Percentiles rank a stretch among this genome's conserved stretches.
phyloP scores from a whole-genome alignment of 1,140 invertebrate species.

The Phymastichus coffea region DNA sequence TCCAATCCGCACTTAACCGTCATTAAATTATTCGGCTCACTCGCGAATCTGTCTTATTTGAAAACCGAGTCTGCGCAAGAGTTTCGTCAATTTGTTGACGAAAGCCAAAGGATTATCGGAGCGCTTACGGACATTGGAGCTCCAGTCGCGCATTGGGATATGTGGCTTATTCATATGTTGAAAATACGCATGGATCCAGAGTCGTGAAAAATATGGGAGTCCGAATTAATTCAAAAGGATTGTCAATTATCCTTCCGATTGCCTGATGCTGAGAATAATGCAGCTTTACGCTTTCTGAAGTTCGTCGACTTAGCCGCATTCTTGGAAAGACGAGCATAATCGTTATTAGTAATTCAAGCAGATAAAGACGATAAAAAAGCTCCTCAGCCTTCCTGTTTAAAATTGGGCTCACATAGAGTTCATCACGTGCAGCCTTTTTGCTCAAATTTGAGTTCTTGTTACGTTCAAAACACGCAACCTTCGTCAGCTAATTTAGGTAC shows the following conservation, averaged over 20 bases:
- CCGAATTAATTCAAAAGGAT: neutral
- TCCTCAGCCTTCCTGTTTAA: no score
- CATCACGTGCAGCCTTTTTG: no score
- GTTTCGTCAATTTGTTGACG: neutral
- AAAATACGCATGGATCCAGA: no score
- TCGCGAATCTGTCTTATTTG: neutral
- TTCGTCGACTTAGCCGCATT: no score
- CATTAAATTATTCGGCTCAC: neutral
- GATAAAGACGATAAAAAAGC: neutral
- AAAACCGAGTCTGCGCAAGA: neutral
- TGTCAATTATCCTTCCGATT: neutral
- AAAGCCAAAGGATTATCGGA: neutral
- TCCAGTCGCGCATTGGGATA: no score
- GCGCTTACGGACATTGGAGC: neutral
- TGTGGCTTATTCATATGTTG: no score
- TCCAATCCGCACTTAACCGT: neutral
- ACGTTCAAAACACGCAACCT: no score
- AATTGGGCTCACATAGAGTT: no score
- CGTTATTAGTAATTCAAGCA: neutral
- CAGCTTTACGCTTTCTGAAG: neutral
- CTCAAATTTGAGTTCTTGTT: no score
- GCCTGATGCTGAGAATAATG: neutral
- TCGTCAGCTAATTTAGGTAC: no score
- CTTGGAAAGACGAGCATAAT: neutral
- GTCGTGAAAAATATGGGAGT: no score